Percentiles rank a stretch among this genome's conserved stretches.
phyloP scores from a whole-genome alignment of 2,888 invertebrate species.

The Caenorhabditis angaria region DNA sequence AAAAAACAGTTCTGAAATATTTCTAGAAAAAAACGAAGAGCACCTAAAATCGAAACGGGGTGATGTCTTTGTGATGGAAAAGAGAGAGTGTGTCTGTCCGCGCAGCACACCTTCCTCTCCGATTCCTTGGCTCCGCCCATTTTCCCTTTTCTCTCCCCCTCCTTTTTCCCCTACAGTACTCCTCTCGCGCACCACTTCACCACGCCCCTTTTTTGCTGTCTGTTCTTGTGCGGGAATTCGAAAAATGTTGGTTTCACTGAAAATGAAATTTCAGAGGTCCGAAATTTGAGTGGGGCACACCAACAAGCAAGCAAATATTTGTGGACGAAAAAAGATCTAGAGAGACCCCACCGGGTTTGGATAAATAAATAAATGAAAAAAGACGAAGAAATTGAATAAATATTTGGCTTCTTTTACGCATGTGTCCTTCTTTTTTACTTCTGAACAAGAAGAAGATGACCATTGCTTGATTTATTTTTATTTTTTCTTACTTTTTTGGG shows the following conservation, averaged over 20 bases:
- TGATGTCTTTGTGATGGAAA: background rate
- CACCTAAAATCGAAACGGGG: background rate
- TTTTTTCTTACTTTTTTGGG: background rate
- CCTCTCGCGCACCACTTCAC: slow-evolving; percentile 4
- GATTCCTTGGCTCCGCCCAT: slow-evolving; percentile 12
- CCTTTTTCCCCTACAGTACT: slow-evolving; percentile 6
- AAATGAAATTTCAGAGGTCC: background rate
- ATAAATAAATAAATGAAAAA: slow-evolving; percentile 34
- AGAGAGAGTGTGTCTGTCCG: slow-evolving; percentile 9
- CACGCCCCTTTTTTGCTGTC: slow-evolving; percentile 8
- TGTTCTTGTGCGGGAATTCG: background rate
- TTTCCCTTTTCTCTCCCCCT: background rate
- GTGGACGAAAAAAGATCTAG: background rate
- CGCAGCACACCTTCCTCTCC: slow-evolving; percentile 5
- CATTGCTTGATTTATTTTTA: background rate
- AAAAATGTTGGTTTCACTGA: background rate
- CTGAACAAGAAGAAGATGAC: no score
- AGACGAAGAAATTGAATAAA: slow-evolving; percentile 44
- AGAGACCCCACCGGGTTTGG: slow-evolving; percentile 19
- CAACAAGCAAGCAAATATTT: slow-evolving; percentile 8
- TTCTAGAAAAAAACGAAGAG: background rate
- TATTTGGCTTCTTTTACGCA: slow-evolving; percentile 46
- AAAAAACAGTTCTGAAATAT: slow-evolving; percentile 10
- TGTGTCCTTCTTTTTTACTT: slow-evolving; percentile 11
- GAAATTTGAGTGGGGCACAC: background rate